phyloP scores from a whole-genome alignment of 2,113 vertebrate genomes.

The Heloderma charlesbogerti region DNA sequence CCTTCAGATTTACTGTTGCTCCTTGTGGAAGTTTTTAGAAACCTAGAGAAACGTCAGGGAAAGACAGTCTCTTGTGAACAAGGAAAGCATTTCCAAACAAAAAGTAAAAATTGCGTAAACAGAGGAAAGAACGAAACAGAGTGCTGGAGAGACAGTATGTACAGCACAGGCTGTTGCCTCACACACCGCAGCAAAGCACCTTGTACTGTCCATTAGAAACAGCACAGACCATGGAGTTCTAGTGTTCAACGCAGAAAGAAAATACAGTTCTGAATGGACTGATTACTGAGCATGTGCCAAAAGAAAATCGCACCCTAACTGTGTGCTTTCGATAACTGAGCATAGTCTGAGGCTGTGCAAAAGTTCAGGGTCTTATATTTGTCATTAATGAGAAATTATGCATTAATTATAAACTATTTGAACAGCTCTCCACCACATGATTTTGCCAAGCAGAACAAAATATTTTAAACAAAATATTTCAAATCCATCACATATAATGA shows the following conservation, averaged over 20 bases:
- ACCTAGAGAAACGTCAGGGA: conserved; percentile 8
- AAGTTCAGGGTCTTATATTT: not conserved
- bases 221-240: conserved; percentile 3
- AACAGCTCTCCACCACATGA: not conserved
- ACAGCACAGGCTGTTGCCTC: conserved; percentile 35
- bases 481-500: conserved; percentile 11
- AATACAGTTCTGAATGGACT: conserved; percentile 10
- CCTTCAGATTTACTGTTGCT: not conserved
- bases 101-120: conserved; percentile 25
- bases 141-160: conserved; percentile 30
- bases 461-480: conserved; percentile 16
- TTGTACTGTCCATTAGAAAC: not conserved
- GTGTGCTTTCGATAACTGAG: not conserved
- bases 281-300: conserved; percentile 6
- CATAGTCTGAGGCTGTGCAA: not conserved
- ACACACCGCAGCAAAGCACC: conserved; percentile 31
- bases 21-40: not conserved
- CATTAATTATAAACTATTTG: not conserved
- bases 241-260: conserved; percentile 42
- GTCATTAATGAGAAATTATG: not conserved
- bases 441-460: not conserved
- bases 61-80: not conserved
- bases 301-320: not conserved
- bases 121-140: conserved; percentile 37
- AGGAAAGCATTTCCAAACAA: conserved; percentile 25